Conservation (phyloP, 2,113 vertebrate genomes). For the Archocentrus centrarchus region DNA sequence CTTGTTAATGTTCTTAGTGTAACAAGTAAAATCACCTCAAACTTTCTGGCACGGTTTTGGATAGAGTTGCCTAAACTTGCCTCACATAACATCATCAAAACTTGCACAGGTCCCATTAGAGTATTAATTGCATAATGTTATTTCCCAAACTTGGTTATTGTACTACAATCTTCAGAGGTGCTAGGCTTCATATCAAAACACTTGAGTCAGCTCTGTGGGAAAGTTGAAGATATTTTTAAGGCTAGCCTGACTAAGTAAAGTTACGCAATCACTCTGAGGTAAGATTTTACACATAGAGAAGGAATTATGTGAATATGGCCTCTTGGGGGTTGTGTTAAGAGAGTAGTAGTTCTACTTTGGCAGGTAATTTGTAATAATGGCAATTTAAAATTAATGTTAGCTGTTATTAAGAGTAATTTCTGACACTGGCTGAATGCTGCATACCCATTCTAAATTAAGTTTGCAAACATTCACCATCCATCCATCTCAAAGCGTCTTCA, state of each 20-base stretch:
- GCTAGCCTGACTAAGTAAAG: not conserved
- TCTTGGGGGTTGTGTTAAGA: not conserved
- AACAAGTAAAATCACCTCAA: not conserved
- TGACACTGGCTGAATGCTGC: not conserved
- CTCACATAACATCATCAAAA: not conserved
- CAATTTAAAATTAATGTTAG: not conserved
- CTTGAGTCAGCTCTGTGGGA: conserved; percentile 3
- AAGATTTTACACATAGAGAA: not conserved
- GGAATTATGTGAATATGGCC: not conserved
- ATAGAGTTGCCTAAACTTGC: not conserved
- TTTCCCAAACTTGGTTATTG: not conserved
- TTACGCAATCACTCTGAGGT: conserved; percentile 6
- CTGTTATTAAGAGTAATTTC: not conserved
- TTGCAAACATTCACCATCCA: not conserved
- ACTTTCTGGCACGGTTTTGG: not conserved
- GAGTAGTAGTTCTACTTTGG: not conserved
- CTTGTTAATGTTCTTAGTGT: conserved; percentile 24
- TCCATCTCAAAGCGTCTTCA: not conserved
- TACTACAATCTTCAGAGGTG: not conserved
- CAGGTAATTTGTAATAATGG: not conserved
- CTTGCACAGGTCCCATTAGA: not conserved
- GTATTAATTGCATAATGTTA: not conserved
- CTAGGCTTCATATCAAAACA: not conserved
- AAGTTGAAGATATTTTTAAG: conserved; percentile 26
- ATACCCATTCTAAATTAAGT: not conserved